phyloP scores from a whole-genome alignment of 2,888 invertebrate genomes.

The Plebejus anna region DNA sequence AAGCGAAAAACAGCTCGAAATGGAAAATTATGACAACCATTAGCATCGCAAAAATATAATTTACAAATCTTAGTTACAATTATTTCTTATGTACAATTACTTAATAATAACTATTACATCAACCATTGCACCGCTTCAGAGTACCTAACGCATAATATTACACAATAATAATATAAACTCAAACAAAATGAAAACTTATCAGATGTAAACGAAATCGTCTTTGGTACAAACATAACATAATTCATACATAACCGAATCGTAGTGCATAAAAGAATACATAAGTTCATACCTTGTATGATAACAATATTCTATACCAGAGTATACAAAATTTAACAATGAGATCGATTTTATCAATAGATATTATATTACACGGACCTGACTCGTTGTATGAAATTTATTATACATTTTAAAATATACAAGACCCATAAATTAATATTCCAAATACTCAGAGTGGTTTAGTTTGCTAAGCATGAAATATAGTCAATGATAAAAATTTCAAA shows the following conservation, averaged over 20 bases:
- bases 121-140: slow-evolving; percentile 71
- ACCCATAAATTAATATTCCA: slow-evolving; percentile 42
- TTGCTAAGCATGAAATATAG: slow-evolving; percentile 54
- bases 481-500: slow-evolving; percentile 34
- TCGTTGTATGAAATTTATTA: slow-evolving; percentile 53
- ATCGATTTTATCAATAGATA: slow-evolving; percentile 64
- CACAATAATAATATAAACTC: slow-evolving; percentile 34
- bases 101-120: slow-evolving; percentile 46
- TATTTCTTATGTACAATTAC: slow-evolving; percentile 39
- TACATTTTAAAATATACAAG: slow-evolving; percentile 33
- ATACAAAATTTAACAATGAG: slow-evolving; percentile 76
- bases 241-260: slow-evolving; percentile 49
- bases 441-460: slow-evolving; percentile 49
- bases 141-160: slow-evolving; percentile 57
- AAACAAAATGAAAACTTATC: slow-evolving; percentile 45
- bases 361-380: slow-evolving; percentile 60
- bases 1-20: slow-evolving; percentile 8
- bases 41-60: slow-evolving; percentile 49
- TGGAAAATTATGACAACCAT: background rate
- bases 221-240: slow-evolving; percentile 66
- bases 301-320: slow-evolving; percentile 68
- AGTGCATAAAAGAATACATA: slow-evolving; percentile 56
- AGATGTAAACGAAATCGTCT: slow-evolving; percentile 68
- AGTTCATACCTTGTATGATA: slow-evolving; percentile 80
- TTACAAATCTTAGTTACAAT: slow-evolving; percentile 47